These are phyloP conservation scores for Hyles lineata DNA, from an alignment of 2,888 invertebrate genomes.

Conservation along the genomic window DNA sequence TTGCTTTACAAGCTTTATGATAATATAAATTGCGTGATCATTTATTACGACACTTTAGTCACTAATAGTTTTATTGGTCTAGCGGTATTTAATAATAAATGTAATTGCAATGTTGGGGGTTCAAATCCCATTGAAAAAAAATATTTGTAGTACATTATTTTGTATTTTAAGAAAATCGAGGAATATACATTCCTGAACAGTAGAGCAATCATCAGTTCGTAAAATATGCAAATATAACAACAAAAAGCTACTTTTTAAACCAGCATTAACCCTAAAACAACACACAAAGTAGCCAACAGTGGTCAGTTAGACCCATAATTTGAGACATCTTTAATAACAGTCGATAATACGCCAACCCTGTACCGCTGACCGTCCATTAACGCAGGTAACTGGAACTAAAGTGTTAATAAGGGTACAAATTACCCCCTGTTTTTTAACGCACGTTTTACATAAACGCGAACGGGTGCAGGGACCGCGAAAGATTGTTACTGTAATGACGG, in stretches of 20 bases:
- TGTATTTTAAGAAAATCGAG: not conserved
- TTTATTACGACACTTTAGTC: not conserved
- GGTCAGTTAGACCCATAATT: constrained; percentile 13
- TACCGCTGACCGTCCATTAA: constrained; percentile 22
- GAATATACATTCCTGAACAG: not conserved
- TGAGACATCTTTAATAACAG: constrained; percentile 22
- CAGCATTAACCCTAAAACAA: not conserved
- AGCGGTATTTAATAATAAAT: not conserved
- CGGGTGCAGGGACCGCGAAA: constrained; percentile 19
- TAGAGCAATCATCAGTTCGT: not conserved
- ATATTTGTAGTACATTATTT: not conserved
- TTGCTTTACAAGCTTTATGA: not conserved
- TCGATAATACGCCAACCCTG: constrained; percentile 8
- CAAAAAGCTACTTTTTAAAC: not conserved
- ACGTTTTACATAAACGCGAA: not conserved
- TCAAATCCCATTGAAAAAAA: not conserved
- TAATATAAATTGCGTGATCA: not conserved
- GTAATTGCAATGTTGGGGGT: not conserved
- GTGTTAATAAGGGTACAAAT: constrained; percentile 26
- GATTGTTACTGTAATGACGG: constrained; percentile 7
- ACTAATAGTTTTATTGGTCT: no score
- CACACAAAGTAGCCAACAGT: constrained; percentile 12
- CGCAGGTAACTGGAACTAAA: constrained; percentile 21
- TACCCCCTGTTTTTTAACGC: constrained; percentile 14
- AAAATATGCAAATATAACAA: not conserved